Conservation (phyloP, 2,113 vertebrate genomes). For the Triplophysa rosa region DNA sequence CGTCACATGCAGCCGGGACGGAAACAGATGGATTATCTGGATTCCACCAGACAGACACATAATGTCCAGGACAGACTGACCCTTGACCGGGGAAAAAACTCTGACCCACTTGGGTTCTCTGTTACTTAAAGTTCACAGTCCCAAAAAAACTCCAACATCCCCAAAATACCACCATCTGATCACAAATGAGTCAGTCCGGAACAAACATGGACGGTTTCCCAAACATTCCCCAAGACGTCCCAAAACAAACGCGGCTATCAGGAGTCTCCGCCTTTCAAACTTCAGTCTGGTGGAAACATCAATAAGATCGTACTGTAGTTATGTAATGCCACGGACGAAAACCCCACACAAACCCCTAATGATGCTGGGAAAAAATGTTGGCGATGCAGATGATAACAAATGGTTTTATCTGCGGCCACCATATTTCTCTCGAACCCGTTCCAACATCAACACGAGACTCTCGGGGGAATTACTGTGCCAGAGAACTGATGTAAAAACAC, state of each 20-base stretch:
- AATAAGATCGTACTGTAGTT: constrained; percentile 19
- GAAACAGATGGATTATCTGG: constrained; percentile 28
- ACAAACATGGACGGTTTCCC: constrained; percentile 27
- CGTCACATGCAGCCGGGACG: not conserved
- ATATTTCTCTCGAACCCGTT: constrained; percentile 39
- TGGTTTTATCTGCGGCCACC: constrained; percentile 19
- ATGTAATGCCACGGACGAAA: constrained; percentile 32
- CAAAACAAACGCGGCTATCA: not conserved
- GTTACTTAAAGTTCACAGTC: constrained; percentile 8
- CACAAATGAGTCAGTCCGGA: constrained; percentile 5
- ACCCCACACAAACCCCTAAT: constrained; percentile 33
- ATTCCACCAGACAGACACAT: not conserved
- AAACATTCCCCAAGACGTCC: constrained; percentile 29
- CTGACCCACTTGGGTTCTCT: not conserved
- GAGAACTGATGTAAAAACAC: not conserved
- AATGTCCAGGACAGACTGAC: not conserved
- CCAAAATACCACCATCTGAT: not conserved
- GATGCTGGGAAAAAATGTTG: constrained; percentile 42
- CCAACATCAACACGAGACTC: constrained; percentile 47
- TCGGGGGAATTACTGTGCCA: constrained; percentile 1
- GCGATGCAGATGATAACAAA: constrained; percentile 50
- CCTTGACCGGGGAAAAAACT: not conserved
- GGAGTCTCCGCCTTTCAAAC: not conserved
- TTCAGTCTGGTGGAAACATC: constrained; percentile 17
- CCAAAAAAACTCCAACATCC: constrained; percentile 3